These are phyloP conservation scores for Menura novaehollandiae DNA, from an alignment of 2,113 vertebrate species.

Conservation along the genomic window DNA sequence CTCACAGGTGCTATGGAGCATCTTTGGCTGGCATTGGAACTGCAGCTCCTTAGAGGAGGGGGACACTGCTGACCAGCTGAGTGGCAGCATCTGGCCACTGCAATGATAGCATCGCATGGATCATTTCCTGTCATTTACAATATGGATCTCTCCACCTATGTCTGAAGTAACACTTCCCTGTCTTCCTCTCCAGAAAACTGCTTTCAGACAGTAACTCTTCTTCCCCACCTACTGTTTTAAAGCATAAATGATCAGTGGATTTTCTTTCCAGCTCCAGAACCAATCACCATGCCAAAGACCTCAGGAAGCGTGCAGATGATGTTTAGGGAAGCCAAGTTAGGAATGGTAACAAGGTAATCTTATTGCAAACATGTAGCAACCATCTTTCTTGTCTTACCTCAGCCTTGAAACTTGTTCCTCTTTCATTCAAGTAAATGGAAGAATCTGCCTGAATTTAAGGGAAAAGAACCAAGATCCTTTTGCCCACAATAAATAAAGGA, in stretches of 20 bases:
- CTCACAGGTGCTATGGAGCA: not conserved
- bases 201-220: not conserved
- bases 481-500: not conserved
- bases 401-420: not conserved
- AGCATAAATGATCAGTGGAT: not conserved
- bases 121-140: not conserved
- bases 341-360: not conserved
- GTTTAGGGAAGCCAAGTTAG: not conserved
- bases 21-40: not conserved
- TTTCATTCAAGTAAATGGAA: not conserved
- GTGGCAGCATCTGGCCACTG: not conserved
- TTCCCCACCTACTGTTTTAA: not conserved
- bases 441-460: not conserved
- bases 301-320: accelerated
- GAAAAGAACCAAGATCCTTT: not conserved
- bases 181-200: not conserved
- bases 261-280: not conserved
- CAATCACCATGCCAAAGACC: not conserved
- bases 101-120: accelerated
- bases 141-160: not conserved
- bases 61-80: not conserved
- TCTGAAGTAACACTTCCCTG: not conserved
- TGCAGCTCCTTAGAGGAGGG: not conserved
- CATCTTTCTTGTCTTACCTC: not conserved
- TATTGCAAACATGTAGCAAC: not conserved